Conservation (phyloP, 2,888 invertebrate genomes). For the Diogma glabrata region DNA sequence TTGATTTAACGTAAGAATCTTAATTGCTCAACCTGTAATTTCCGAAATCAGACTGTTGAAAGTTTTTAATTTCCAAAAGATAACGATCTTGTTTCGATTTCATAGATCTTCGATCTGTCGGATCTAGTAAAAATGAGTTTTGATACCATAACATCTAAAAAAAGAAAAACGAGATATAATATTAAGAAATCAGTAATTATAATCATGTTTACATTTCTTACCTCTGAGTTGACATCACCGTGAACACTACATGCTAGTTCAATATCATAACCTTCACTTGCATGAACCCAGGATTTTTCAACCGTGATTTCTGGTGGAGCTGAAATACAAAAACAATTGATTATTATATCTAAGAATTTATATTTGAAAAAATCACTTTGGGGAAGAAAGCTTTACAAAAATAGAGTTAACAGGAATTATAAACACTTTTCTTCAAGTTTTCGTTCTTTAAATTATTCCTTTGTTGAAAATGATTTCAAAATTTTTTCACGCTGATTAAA, state of each 20-base stretch:
- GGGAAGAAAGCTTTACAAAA: no score
- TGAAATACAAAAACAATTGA: conserved; percentile 23
- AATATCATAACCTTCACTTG: conserved; percentile 49
- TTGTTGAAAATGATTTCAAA: no score
- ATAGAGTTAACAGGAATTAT: no score
- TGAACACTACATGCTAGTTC: conserved; percentile 50
- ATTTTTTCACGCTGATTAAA: no score
- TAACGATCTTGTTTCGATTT: conserved; percentile 46
- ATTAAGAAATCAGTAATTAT: neutral
- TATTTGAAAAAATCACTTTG: no score
- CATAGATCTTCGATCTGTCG: conserved; percentile 50
- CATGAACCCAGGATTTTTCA: conserved; percentile 48
- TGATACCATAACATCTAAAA: conserved; percentile 52
- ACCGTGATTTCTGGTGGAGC: conserved; percentile 54
- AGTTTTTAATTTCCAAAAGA: conserved; percentile 45
- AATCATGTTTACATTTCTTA: conserved; percentile 20
- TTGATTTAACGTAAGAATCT: neutral
- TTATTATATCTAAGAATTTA: no score
- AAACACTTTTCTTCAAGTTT: no score
- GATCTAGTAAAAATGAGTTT: conserved; percentile 47
- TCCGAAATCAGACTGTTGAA: conserved; percentile 50
- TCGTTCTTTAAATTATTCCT: no score
- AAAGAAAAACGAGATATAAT: conserved; percentile 2
- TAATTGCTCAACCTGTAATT: conserved; percentile 38
- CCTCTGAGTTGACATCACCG: conserved; percentile 44